Base-by-base conservation (phyloP, 2,797 vertebrate species). In the Centropyge bicolor region DNA sequence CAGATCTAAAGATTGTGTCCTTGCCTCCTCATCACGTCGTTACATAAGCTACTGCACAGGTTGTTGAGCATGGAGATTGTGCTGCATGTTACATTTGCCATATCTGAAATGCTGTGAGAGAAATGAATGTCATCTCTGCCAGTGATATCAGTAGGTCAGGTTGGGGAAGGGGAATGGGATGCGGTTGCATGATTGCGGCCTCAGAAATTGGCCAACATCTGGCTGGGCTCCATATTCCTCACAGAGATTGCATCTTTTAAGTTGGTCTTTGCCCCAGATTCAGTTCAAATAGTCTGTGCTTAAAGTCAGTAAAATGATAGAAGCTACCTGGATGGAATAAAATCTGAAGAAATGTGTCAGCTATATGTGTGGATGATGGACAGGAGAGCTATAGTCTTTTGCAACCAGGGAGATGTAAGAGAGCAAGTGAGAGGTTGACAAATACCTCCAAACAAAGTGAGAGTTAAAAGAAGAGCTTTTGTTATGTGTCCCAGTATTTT, bases 1-100 rank as follows among this genome's bases (percentile, higher is more conserved):
- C 57, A 36, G 81, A 93, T 87, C 81, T 83, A 78, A 85, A 90
- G 85, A 93, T 91, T 78, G 81, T 80, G 76, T 88, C 85, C 75
- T 73, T 78, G 76, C 86, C 73, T 55, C 54, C 78, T 86, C 78
- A 70, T 84, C 83, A 46, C 66, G 63, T 80, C 38, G 2, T 90
- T 80, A 74, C 87, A 59, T 87, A 80, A 87, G 74, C 79, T 57
- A 1, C 76, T 59, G 71, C 83, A 64, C 83, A 78, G 65, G 48
- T 75, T 77, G 65, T 78, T 74, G 83, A 86, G 64, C 81, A 76
- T 80, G 59, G 77, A 88, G 80, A 86, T 88, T 74, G 82, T 6
- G 41, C 24, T 20, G 46, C 61, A 57, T 43, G 66, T 78, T 71
- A 27, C 46, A 31, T 70, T 70, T 63, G 11, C 45, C 68, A 70